A percentile compares a stretch with the other conserved stretches of the same genome.
phyloP scores from a whole-genome alignment of 2,797 vertebrate species.

The Parauchenoglanis punctatus region DNA sequence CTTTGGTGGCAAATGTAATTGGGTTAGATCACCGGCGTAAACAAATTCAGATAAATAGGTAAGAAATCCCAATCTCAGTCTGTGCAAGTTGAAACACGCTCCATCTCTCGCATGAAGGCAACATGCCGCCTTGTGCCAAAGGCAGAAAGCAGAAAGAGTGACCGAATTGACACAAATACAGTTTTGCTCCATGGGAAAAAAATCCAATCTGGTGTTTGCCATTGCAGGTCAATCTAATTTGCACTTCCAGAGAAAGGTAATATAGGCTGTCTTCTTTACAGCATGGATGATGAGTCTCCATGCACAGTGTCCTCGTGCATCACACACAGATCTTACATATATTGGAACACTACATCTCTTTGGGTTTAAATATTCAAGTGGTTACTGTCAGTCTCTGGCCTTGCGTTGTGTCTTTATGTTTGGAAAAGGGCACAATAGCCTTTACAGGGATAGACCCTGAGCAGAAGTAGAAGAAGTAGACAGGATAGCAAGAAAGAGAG shows the following conservation, averaged over 20 bases:
- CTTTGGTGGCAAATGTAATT: constrained; percentile 49
- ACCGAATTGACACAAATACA: constrained; percentile 41
- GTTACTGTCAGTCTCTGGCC: constrained; percentile 2
- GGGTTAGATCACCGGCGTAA: constrained; percentile 56
- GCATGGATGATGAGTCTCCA: constrained; percentile 14
- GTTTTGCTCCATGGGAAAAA: constrained; percentile 38
- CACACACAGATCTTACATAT: neutral
- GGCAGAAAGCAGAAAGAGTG: constrained; percentile 7
- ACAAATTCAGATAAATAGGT: constrained; percentile 59
- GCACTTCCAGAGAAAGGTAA: constrained; percentile 32
- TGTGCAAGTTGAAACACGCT: constrained; percentile 9
- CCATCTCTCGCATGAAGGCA: neutral
- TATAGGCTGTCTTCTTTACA: constrained; percentile 15
- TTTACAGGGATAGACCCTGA: constrained; percentile 39
- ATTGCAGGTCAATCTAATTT: constrained; percentile 50
- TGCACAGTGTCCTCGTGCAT: neutral
- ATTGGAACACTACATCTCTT: neutral
- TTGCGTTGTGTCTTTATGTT: constrained; percentile 20
- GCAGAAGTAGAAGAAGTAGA: constrained; percentile 41
- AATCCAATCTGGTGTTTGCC: constrained; percentile 44
- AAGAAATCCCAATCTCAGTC: constrained; percentile 26
- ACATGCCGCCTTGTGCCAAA: neutral
- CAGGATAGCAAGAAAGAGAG: constrained; percentile 22
- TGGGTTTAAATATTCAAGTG: constrained; percentile 37
- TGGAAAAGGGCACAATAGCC: constrained; percentile 47